A percentile compares a stretch with the other conserved stretches of the same genome.
Conservation (phyloP, 2,797 vertebrate species). For the Acipenser transmontanus region DNA sequence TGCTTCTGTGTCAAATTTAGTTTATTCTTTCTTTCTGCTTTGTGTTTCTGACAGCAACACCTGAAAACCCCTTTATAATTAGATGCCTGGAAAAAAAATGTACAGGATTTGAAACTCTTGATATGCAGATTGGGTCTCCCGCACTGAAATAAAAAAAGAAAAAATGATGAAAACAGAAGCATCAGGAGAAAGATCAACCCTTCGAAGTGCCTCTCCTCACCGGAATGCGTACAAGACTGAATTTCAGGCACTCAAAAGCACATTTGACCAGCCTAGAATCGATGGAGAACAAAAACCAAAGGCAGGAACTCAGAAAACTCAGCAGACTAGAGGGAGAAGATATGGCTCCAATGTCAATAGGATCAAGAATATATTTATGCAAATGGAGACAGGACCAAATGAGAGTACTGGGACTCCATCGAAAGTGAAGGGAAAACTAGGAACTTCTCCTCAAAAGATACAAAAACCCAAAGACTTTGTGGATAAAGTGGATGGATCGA, state of each 20-base stretch:
- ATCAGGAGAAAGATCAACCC: conserved; percentile 86
- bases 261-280: conserved; percentile 87
- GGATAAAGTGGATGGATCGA: conserved; percentile 78
- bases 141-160: conserved; percentile 58
- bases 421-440: conserved; percentile 48
- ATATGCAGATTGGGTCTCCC: conserved; percentile 68
- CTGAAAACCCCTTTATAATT: conserved; percentile 18
- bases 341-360: conserved; percentile 95
- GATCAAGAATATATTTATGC: conserved; percentile 98
- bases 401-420: conserved; percentile 50
- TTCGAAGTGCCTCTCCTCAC: conserved; percentile 95
- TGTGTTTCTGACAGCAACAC: conserved; percentile 16
- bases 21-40: conserved; percentile 19
- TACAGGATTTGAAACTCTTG: conserved; percentile 44
- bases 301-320: conserved; percentile 71
- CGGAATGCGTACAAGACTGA: conserved; percentile 94
- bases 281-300: conserved; percentile 73
- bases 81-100: conserved; percentile 28
- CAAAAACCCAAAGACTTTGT: conserved; percentile 81
- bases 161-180: conserved; percentile 94
- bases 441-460: conserved; percentile 80
- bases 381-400: conserved; percentile 79
- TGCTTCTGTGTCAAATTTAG: not conserved
- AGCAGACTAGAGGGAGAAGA: conserved; percentile 84
- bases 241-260: conserved; percentile 94